Percentiles rank a stretch among this genome's conserved stretches.
Conservation (phyloP, 1,140 invertebrate genomes). For the Chelonus insularis region DNA sequence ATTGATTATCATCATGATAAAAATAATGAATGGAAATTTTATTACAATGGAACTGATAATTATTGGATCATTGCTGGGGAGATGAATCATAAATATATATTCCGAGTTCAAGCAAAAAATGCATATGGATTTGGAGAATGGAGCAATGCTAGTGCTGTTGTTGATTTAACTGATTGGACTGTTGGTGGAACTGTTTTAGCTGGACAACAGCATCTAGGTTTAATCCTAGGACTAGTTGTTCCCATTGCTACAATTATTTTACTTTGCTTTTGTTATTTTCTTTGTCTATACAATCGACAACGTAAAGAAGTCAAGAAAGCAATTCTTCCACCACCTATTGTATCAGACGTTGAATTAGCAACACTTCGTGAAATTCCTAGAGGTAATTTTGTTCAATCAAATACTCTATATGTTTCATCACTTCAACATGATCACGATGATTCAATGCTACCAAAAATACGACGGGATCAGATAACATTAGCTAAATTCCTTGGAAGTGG, state of each 20-base stretch:
- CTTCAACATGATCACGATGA: constrained; percentile 68
- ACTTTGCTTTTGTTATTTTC: constrained; percentile 50
- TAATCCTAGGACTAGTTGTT: constrained; percentile 65
- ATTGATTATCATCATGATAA: constrained; percentile 34
- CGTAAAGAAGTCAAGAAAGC: constrained; percentile 65
- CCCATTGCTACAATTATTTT: constrained; percentile 57
- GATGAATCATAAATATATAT: constrained; percentile 68
- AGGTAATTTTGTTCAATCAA: constrained; percentile 76
- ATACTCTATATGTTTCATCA: constrained; percentile 74
- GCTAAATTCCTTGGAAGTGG: constrained; percentile 91
- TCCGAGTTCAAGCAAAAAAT: constrained; percentile 79
- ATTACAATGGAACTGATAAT: constrained; percentile 82
- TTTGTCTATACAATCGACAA: constrained; percentile 56
- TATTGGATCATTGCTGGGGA: constrained; percentile 78
- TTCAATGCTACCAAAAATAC: constrained; percentile 77
- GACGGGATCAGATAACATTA: constrained; percentile 77
- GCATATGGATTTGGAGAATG: constrained; percentile 74
- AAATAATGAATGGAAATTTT: constrained; percentile 64
- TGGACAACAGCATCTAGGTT: constrained; percentile 62
- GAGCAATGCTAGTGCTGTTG: constrained; percentile 67
- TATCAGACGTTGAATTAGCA: constrained; percentile 82
- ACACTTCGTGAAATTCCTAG: constrained; percentile 82
- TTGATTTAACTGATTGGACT: constrained; percentile 61
- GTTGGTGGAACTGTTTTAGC: constrained; percentile 64
- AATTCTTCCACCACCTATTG: constrained; percentile 58